Conservation (phyloP, 2,113 vertebrate genomes). For the Hyperopisus bebe region DNA sequence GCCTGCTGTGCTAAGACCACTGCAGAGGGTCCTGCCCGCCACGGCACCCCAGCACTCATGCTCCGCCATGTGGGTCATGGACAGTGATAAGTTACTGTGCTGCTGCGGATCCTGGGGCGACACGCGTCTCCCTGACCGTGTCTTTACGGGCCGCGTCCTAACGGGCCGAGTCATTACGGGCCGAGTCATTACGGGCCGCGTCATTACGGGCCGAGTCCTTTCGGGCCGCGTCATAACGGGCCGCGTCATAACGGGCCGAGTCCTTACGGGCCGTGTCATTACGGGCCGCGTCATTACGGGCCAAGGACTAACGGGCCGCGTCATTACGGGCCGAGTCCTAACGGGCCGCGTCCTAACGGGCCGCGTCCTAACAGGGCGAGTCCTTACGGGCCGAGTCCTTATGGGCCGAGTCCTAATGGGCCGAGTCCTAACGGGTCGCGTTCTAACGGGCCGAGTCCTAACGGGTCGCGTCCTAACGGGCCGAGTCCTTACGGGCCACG, state of each 20-base stretch:
- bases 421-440: not conserved
- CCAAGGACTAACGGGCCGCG: too few relatives aligned
- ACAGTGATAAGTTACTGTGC: not conserved
- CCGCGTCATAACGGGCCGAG: not conserved
- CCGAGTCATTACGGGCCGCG: too few relatives aligned
- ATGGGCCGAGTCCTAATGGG: not conserved
- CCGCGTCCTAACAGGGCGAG: too few relatives aligned
- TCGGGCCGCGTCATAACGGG: too few relatives aligned
- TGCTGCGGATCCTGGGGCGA: not conserved
- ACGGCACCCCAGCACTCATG: not conserved
- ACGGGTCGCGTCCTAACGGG: not conserved
- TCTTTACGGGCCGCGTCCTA: not conserved
- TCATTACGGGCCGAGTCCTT: not conserved
- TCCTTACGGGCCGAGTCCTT: too few relatives aligned
- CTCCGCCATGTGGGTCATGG: not conserved
- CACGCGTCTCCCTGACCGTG: not conserved
- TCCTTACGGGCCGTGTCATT: too few relatives aligned
- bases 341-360: not conserved
- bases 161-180: too few relatives aligned
- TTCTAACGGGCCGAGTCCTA: not conserved
- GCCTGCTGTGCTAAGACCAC: too few relatives aligned
- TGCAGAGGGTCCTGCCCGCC: not conserved
- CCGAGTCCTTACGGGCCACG: not conserved
- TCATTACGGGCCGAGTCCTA: not conserved
- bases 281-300: not conserved